Percentiles rank a stretch among this genome's conserved stretches.
phyloP scores from a whole-genome alignment of 2,888 invertebrate genomes.

The Bugulina stolonifera region DNA sequence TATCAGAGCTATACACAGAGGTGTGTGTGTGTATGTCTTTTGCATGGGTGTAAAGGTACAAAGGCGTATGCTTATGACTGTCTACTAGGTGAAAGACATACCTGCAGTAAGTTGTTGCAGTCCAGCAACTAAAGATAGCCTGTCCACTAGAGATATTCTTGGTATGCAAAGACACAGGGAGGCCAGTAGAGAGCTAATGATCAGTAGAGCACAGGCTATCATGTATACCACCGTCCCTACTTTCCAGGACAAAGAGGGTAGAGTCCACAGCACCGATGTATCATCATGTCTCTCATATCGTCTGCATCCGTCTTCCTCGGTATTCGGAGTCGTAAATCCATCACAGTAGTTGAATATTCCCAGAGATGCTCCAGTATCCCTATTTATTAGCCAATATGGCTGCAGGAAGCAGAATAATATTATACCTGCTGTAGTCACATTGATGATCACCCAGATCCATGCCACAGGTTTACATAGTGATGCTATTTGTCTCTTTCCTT shows the following conservation, averaged over 20 bases:
- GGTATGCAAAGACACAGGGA: constrained; percentile 19
- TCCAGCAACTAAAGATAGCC: neutral
- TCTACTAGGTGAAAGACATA: neutral
- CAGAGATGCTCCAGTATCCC: neutral
- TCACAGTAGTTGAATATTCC: constrained; percentile 18
- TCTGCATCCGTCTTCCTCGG: neutral
- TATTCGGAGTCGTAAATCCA: neutral
- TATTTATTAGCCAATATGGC: constrained; percentile 19
- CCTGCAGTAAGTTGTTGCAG: constrained; percentile 19
- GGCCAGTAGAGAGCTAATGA: neutral
- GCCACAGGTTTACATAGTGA: constrained; percentile 6
- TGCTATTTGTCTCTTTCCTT: neutral
- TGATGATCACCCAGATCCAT: constrained; percentile 21
- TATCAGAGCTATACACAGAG: too few relatives aligned
- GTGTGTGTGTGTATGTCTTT: too few relatives aligned
- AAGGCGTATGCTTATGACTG: too few relatives aligned
- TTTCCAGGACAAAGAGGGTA: constrained; percentile 18
- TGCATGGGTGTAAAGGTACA: too few relatives aligned
- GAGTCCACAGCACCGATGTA: neutral
- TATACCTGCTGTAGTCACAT: neutral
- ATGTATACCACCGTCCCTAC: neutral
- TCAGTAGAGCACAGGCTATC: neutral
- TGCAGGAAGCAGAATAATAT: neutral
- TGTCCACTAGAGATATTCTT: neutral
- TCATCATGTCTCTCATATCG: neutral